Evolutionary conservation across 2,888 invertebrate genomes (phyloP), one percentile per base, ranked within the genome.

Genomic region (Ophraella communa): DNA sequence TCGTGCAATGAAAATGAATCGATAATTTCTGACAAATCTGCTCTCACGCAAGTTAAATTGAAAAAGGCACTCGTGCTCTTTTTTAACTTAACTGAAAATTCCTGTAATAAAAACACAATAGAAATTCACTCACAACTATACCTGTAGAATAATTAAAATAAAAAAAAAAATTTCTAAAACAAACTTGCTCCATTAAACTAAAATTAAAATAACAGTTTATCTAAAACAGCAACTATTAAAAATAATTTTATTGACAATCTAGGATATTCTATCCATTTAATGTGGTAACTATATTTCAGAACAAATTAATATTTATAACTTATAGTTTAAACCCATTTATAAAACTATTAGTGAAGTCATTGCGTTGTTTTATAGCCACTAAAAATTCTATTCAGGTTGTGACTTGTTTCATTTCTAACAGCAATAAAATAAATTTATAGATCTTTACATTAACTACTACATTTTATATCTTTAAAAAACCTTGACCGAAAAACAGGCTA

Each of bases 301-400:
- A 17, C 17, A 44, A 44, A 44, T 44, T 44, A 44, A 17, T 44
- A 44, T 44, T 44, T 44, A 44, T 44, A 20, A 20, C 18, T 17
- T 10, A 44, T 20, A 20, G 17, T 20, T 20, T 17, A 44, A 20
- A 20, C 44, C 4, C 44, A 44, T 44, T 44, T 44, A 44, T 20
- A 44, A 44, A 44, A 44, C 44, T 44, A 44, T 44, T 44, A 44
- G 44, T 18, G 8, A 20, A 44, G 44, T 44, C 8, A 20, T 44
- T 44, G 44, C 44, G 17, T 44, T n/a, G 44, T 44, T 44, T 44
- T 44, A 44, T 20, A n/a, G 44, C 44, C 44, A 44, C 44, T 44
- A 44, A 44, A 44, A 44, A 44, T 44, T 44, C 44, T 44, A 44
- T 44, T 20, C 44, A 44, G 44, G 44, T 18, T 44, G 44, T 18